phyloP scores from a whole-genome alignment of 1,140 invertebrate genomes.

The Drosophila erecta region DNA sequence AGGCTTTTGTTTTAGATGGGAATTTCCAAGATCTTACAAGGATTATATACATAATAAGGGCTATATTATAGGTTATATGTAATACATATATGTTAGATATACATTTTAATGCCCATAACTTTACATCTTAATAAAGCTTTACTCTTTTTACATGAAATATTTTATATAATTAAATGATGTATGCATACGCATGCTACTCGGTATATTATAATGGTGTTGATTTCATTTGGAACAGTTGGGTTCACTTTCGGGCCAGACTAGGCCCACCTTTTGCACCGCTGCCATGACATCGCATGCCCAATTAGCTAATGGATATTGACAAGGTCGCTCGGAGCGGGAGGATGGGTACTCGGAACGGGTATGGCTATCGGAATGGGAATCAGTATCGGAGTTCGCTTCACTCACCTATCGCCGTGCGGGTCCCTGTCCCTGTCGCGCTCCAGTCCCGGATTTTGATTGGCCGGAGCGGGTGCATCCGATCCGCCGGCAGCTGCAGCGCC shows the following conservation, averaged over 20 bases:
- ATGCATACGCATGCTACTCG: slow-evolving; percentile 6
- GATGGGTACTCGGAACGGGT: neutral
- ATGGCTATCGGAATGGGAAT: neutral
- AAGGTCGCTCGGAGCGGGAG: slow-evolving; percentile 21
- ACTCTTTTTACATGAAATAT: neutral
- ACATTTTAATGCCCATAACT: no score
- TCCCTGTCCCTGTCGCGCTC: slow-evolving; percentile 54
- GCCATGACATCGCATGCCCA: slow-evolving; percentile 36
- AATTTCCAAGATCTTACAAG: neutral
- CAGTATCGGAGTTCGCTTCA: slow-evolving; percentile 8
- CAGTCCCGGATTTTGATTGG: slow-evolving; percentile 15
- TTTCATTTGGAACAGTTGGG: slow-evolving; percentile 11
- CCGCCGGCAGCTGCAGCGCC: neutral
- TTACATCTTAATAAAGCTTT: neutral
- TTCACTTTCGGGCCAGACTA: neutral
- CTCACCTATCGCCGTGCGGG: slow-evolving; percentile 68
- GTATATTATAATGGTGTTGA: slow-evolving; percentile 27
- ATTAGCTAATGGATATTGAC: slow-evolving; percentile 76
- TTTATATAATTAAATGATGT: no score
- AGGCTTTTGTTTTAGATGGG: no score
- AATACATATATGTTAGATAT: neutral
- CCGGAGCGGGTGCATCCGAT: slow-evolving; percentile 14
- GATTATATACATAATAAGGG: no score
- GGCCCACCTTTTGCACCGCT: slow-evolving; percentile 12
- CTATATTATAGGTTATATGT: neutral